Conservation (phyloP, 2,888 invertebrate genomes). For the Noctua janthina region DNA sequence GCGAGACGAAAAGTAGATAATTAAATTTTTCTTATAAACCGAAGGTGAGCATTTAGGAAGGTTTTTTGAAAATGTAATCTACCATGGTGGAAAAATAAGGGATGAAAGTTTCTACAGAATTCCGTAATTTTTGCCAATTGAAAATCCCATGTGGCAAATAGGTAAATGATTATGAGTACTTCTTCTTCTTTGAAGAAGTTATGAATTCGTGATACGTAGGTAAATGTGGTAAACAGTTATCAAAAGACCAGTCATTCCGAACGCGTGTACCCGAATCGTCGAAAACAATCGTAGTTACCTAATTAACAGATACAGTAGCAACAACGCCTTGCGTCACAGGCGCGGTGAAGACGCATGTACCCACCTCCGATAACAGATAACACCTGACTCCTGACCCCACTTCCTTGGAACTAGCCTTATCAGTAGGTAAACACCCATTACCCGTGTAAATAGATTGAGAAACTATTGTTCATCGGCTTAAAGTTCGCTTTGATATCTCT, state of each 20-base stretch:
- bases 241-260: neutral
- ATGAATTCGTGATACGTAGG: neutral
- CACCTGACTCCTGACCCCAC: slow-evolving; percentile 66
- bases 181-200: neutral
- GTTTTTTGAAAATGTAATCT: neutral
- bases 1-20: neutral
- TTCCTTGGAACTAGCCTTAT: slow-evolving; percentile 70
- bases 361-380: slow-evolving; percentile 60
- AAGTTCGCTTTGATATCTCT: neutral
- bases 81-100: neutral
- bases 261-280: neutral
- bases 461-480: slow-evolving; percentile 24
- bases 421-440: slow-evolving; percentile 47
- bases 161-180: neutral
- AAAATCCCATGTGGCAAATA: neutral
- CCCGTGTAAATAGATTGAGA: slow-evolving; percentile 47
- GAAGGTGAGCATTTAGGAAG: neutral
- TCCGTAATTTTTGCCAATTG: neutral
- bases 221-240: neutral
- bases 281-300: slow-evolving; percentile 23
- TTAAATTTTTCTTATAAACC: neutral
- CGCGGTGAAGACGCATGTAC: slow-evolving; percentile 49
- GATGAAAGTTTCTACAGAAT: neutral
- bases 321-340: slow-evolving; percentile 48
- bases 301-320: slow-evolving; percentile 28